A percentile compares a stretch with the other conserved stretches of the same genome.
Conservation (phyloP, 2,888 invertebrate genomes). For the Macaria liturata region DNA sequence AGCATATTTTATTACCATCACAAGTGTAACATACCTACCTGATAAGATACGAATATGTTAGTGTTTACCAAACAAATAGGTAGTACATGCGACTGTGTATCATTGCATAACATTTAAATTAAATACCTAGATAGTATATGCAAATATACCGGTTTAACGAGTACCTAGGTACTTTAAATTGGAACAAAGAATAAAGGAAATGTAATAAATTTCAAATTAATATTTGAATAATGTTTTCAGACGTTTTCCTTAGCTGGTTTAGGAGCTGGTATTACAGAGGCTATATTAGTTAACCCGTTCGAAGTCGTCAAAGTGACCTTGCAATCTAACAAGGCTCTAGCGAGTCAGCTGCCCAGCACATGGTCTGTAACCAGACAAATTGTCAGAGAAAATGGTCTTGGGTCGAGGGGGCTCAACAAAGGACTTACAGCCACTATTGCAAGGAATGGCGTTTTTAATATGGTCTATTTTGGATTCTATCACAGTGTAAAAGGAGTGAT, state of each 20-base stretch:
- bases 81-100: too few species aligned
- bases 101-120: too few species aligned
- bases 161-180: too few species aligned
- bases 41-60: too few species aligned
- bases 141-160: too few species aligned
- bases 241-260: conserved; percentile 95
- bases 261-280: conserved; percentile 95
- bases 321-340: conserved; percentile 88
- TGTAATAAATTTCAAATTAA: too few species aligned
- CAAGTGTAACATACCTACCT: too few species aligned
- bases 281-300: conserved; percentile 95
- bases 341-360: conserved; percentile 88
- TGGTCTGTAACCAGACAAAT: conserved; percentile 92
- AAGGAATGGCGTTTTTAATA: conserved; percentile 95
- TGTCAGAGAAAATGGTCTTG: conserved; percentile 89
- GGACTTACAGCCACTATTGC: conserved; percentile 95
- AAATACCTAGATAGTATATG: too few species aligned
- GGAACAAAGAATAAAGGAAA: too few species aligned
- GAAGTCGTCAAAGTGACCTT: conserved; percentile 97
- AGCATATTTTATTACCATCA: too few species aligned
- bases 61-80: too few species aligned
- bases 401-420: conserved; percentile 91
- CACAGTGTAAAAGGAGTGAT: conserved; percentile 92
- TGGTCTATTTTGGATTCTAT: conserved; percentile 97
- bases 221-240: conserved; percentile 73